These are phyloP conservation scores for Lytechinus variegatus DNA, from an alignment of 35 echinoderm and acorn worm species.

Conservation along the genomic window DNA sequence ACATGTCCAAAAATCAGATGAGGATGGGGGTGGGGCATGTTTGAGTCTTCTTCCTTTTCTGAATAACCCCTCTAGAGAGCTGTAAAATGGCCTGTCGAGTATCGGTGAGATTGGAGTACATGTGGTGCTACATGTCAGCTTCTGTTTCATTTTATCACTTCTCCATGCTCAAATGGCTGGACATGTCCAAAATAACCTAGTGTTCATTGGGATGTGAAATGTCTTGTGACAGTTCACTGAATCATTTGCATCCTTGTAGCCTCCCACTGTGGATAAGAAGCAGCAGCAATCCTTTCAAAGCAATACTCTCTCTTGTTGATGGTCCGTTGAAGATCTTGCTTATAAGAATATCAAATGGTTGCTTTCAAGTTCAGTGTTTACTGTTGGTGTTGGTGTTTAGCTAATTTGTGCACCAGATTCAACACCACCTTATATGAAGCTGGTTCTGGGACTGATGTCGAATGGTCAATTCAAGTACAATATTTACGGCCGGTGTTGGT, in stretches of 20 bases:
- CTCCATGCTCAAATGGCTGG: not conserved
- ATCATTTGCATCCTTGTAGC: not conserved
- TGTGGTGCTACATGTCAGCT: not conserved
- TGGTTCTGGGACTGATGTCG: too few relatives aligned
- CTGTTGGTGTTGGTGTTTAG: too few relatives aligned
- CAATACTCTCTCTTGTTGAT: too few relatives aligned
- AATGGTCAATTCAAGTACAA: too few relatives aligned
- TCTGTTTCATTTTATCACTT: not conserved
- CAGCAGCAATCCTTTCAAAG: not conserved
- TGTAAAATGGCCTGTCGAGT: not conserved
- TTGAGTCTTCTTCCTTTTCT: not conserved
- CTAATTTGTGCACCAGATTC: too few relatives aligned
- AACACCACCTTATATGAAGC: too few relatives aligned
- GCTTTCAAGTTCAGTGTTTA: too few relatives aligned
- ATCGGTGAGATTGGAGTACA: not conserved
- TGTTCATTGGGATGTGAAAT: not conserved
- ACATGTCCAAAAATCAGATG: too few relatives aligned
- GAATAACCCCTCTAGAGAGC: not conserved
- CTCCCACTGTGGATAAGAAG: not conserved
- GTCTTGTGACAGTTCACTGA: not conserved
- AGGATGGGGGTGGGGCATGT: not conserved
- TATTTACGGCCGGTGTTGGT: too few relatives aligned
- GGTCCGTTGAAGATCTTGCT: too few relatives aligned
- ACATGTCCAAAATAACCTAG: not conserved
- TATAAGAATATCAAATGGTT: too few relatives aligned